Conservation (phyloP, 2,797 vertebrate species). For the Pygocentrus nattereri region DNA sequence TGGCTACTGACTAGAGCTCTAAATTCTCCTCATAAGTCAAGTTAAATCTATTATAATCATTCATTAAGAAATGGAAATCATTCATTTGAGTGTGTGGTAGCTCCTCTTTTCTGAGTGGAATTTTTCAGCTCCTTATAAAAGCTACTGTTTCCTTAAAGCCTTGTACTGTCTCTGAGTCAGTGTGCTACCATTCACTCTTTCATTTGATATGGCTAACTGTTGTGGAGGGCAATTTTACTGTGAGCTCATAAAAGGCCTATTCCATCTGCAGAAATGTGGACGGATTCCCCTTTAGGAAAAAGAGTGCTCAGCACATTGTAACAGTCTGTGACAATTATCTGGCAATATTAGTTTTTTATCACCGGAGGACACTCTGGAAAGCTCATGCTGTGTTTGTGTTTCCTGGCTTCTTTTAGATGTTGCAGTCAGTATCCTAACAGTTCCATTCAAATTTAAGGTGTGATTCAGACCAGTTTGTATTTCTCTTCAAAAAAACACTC, state of each 20-base stretch:
- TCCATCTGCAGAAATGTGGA: slow-evolving; percentile 73
- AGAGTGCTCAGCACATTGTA: slow-evolving; percentile 76
- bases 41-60: slow-evolving; percentile 18
- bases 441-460: neutral
- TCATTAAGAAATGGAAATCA: neutral
- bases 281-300: slow-evolving; percentile 78
- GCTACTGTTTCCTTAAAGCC: neutral
- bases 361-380: slow-evolving; percentile 70
- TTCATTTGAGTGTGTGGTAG: slow-evolving; percentile 1
- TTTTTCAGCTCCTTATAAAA: slow-evolving; percentile 13
- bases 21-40: slow-evolving; percentile 18
- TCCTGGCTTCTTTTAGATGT: slow-evolving; percentile 50
- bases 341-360: slow-evolving; percentile 81
- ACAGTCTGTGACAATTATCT: slow-evolving; percentile 81
- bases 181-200: slow-evolving; percentile 69
- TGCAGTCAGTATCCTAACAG: neutral
- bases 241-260: slow-evolving; percentile 79
- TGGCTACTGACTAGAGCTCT: slow-evolving; percentile 20
- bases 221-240: slow-evolving; percentile 72
- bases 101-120: neutral
- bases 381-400: slow-evolving; percentile 69
- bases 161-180: neutral
- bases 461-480: neutral
- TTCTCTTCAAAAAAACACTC: neutral
- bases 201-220: slow-evolving; percentile 72